Evolutionary conservation across 2,113 vertebrate genomes (phyloP), one percentile per base, ranked within the genome.

Genomic region (Sturnus vulgaris): DNA sequence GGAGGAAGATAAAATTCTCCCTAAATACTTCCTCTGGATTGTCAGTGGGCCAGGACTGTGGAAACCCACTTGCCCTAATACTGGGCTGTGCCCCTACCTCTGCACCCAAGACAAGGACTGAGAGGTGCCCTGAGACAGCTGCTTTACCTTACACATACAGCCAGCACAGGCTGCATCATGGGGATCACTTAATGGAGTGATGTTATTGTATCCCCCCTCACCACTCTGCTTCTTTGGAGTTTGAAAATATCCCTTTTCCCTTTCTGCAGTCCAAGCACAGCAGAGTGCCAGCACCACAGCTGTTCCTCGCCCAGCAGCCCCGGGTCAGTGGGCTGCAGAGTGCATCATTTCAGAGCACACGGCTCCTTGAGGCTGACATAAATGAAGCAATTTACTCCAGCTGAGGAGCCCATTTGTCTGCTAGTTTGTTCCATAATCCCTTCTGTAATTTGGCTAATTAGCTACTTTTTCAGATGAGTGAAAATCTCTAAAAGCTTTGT

Each of bases 261-360:
- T 15, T 3, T 1, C 35, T 49, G 30, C 77, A 28, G 12, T 2
- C 52, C 44, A 33, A 11, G 52, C 5, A 13, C 53, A 23, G 4
- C n/a, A 10, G 5, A 1, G 4, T 22, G 10, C 47, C 40, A 2
- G 0, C 4, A 4, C 4, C 1, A 7, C 3, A 39, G 25, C 55
- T 37, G 9, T 40, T n/a, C n/a, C 46, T 33, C 10, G 10, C 60
- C 33, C 17, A 42, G 20, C 10, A 31, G 39, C 21, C 24, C 37
- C 17, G 7, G 22, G 25, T 0, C 42, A 10, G 53, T 4, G 53
- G 27, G 10, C 61, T 49, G 12, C 71, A 49, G 13, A 7, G 7
- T 0, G 0, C 15, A 13, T 8, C 8, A 24, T 35, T 39, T 55
- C 25, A 69, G 44, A 31, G 12, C 18, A n/a, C 19, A 7, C 17